Conservation (phyloP, 2,113 vertebrate genomes). For the Semnopithecus entellus region DNA sequence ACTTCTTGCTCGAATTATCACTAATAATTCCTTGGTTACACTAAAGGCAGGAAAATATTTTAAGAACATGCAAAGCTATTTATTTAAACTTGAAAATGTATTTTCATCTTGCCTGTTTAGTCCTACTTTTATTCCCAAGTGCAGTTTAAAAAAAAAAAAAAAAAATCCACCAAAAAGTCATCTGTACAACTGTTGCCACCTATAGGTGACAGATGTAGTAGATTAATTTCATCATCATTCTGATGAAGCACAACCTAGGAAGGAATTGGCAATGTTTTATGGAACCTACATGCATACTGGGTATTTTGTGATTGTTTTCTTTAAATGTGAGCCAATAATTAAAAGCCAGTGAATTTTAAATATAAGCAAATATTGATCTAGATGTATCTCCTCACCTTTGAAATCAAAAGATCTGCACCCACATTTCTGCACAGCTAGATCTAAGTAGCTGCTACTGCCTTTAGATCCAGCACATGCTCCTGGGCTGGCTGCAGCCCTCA, state of each 20-base stretch:
- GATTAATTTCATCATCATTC: not conserved
- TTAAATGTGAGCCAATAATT: not conserved
- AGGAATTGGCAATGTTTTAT: not conserved
- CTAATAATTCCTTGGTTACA: not conserved
- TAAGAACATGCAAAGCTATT: not conserved
- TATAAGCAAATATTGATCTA: not conserved
- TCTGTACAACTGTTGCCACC: constrained; percentile 72
- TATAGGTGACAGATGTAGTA: constrained; percentile 69
- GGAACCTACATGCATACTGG: not conserved
- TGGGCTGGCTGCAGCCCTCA: not conserved
- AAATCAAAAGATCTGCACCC: not conserved
- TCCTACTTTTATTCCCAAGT: not conserved
- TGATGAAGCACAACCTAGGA: not conserved
- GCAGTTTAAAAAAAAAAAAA: not conserved
- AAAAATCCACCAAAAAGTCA: constrained; percentile 40
- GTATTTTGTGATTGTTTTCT: not conserved
- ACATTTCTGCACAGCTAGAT: not conserved
- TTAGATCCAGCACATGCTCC: not conserved
- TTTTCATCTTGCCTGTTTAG: not conserved
- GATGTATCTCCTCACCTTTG: not conserved
- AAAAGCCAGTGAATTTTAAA: not conserved
- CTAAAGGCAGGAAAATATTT: not conserved
- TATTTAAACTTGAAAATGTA: constrained; percentile 29
- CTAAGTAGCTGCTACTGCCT: not conserved
- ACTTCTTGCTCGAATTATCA: not conserved